Evolutionary conservation across 2,113 vertebrate species (phyloP).

Genomic region (Erpornis zantholeuca): DNA sequence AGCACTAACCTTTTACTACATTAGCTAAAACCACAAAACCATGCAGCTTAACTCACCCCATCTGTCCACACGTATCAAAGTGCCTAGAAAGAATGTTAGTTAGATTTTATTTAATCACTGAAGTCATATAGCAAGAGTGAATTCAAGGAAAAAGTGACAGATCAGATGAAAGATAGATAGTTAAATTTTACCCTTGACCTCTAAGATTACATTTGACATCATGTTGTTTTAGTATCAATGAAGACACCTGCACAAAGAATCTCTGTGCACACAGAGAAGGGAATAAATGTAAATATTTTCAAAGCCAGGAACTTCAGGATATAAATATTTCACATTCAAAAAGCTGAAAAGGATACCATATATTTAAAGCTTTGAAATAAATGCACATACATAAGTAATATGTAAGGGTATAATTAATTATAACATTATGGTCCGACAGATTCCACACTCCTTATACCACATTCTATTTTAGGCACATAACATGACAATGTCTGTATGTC

Average conservation of each 20-base stretch:
- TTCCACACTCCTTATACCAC: slow-evolving; percentile 52
- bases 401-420: slow-evolving; percentile 57
- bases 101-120: slow-evolving; percentile 1
- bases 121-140: neutral
- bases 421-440: slow-evolving; percentile 46
- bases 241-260: slow-evolving; percentile 15
- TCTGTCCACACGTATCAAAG: neutral
- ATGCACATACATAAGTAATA: slow-evolving; percentile 34
- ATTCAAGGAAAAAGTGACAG: neutral
- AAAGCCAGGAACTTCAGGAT: slow-evolving; percentile 13
- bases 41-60: neutral
- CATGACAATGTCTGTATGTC: slow-evolving; percentile 56
- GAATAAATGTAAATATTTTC: slow-evolving; percentile 50
- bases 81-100: neutral
- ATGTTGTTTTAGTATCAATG: slow-evolving; percentile 10
- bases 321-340: slow-evolving; percentile 42
- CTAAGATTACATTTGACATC: slow-evolving; percentile 14
- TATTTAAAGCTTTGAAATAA: slow-evolving; percentile 48
- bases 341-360: slow-evolving; percentile 3
- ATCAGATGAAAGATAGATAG: neutral
- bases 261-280: neutral
- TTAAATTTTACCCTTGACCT: neutral
- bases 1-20: neutral
- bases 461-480: slow-evolving; percentile 46
- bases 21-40: neutral